Conservation (phyloP, 2,888 invertebrate genomes). For the Orchesellides sinensis region DNA sequence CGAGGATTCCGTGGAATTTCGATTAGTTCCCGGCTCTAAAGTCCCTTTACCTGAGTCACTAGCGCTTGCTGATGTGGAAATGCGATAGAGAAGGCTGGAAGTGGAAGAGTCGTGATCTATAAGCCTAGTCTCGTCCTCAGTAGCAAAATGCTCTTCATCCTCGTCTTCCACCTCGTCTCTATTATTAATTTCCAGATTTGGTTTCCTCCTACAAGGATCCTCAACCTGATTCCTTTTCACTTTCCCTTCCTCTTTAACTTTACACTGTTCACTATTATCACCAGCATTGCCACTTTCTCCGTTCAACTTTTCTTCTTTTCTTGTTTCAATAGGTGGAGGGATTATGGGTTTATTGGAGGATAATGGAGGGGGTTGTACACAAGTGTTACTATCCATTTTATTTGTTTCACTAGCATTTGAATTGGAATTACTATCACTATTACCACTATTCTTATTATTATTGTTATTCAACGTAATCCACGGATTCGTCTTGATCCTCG, state of each 20-base stretch:
- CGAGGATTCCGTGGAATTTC: slow-evolving; percentile 74
- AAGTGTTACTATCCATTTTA: not conserved
- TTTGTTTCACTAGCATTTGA: slow-evolving; percentile 58
- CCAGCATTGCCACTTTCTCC: slow-evolving; percentile 1
- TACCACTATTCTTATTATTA: slow-evolving; percentile 36
- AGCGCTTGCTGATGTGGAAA: slow-evolving; percentile 70
- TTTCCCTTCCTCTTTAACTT: not conserved
- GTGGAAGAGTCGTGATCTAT: slow-evolving; percentile 57
- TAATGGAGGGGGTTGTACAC: not conserved
- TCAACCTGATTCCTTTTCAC: not conserved
- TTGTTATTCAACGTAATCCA: slow-evolving; percentile 70
- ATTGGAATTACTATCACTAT: slow-evolving; percentile 50
- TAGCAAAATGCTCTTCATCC: slow-evolving; percentile 25
- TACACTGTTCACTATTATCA: not conserved
- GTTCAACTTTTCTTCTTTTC: not conserved
- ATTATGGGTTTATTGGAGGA: not conserved
- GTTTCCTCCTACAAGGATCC: not conserved
- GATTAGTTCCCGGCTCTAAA: slow-evolving; percentile 74
- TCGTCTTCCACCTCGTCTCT: slow-evolving; percentile 18
- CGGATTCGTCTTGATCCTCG: slow-evolving; percentile 74
- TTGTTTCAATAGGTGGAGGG: not conserved
- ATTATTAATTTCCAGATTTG: slow-evolving; percentile 67
- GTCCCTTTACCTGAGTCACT: slow-evolving; percentile 75
- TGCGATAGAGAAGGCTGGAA: slow-evolving; percentile 61
- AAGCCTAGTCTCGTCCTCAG: slow-evolving; percentile 61